Percentiles rank a stretch among this genome's conserved stretches.
phyloP scores from a whole-genome alignment of 2,888 invertebrate genomes.

The Metalampra italica region DNA sequence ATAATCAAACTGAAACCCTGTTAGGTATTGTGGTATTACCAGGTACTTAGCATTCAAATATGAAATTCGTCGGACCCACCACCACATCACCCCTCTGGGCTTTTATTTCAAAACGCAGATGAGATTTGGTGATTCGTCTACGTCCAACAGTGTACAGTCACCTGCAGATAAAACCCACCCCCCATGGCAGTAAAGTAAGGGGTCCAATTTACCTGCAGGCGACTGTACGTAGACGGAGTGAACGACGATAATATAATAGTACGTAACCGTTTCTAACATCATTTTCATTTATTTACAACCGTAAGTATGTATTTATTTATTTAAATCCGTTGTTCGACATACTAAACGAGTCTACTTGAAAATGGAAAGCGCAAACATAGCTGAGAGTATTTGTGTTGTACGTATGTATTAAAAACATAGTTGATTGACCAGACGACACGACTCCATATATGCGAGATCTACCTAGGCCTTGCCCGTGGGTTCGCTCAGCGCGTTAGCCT shows the following conservation, averaged over 20 bases:
- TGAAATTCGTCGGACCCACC: too few species aligned
- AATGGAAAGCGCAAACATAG: constrained; percentile 42
- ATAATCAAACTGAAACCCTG: too few species aligned
- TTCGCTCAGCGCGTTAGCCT: background rate
- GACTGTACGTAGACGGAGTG: background rate
- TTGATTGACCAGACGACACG: constrained; percentile 21
- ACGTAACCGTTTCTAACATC: constrained; percentile 1
- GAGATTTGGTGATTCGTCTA: too few species aligned
- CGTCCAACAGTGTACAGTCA: too few species aligned
- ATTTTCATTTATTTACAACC: constrained; percentile 1
- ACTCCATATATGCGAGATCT: constrained; percentile 1
- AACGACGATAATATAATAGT: background rate
- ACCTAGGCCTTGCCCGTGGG: too few species aligned
- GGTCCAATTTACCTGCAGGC: too few species aligned
- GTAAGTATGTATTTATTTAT: constrained; percentile 16
- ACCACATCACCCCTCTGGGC: too few species aligned
- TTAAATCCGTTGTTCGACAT: constrained; percentile 15
- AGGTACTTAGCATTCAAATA: too few species aligned
- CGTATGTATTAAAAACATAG: constrained; percentile 23
- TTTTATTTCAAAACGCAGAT: too few species aligned
- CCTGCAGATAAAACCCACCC: too few species aligned
- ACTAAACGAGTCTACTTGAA: constrained; percentile 27
- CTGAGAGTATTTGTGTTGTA: constrained; percentile 32
- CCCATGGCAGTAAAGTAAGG: too few species aligned
- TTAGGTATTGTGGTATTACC: too few species aligned